Base-by-base conservation (phyloP, 1,140 invertebrate species). In the Pectinophora gossypiella region DNA sequence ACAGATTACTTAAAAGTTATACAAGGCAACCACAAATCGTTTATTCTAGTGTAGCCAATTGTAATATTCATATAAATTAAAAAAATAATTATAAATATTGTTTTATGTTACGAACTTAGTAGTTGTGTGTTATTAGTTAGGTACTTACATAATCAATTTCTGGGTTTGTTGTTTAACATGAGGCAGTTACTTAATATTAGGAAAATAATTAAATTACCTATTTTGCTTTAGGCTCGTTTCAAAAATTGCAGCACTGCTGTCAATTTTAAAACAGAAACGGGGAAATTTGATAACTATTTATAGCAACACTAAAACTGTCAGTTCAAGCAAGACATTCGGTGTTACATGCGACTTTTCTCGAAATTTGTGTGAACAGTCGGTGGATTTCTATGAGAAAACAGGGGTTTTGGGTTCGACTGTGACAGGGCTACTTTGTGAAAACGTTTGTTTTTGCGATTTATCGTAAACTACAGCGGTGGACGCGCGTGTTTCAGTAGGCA, bases 311-410 rank as follows among this genome's bases (percentile, higher is more conserved):
- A 7, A 1, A 52, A 55, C 49, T 62, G 59, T 61, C 59, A 65
- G 16, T 56, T 32, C 21, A 27, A 51, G 54, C 51, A 36, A 42
- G 23, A 22, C 44, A 12, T 42, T 45, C 59, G 46, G 21, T 20
- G 48, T 48, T 21, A 19, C 42, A 42, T 48, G 55, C 61, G 74
- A 80, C 59, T 59, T 72, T 80, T 80, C 76, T 80, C 76, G 76
- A 79, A 79, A 50, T 53, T 44, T 55, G 49, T 27, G 40, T 21
- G 20, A 12, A 45, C 19, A 22, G 59, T 67, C 36, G 36, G 10
- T 10, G 12, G n/a, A 40, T 40, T 40, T 3, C 36, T 3, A 7
- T 16, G 5, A 18, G 16, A 10, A 13, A 40, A 9, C 15, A 2
- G 13, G 3, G 1, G 36, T 15, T 13, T 16, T 6, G 7, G 15